Percentiles rank a stretch among this genome's conserved stretches.
phyloP scores from a whole-genome alignment of 2,797 vertebrate genomes.

The Hirundo rustica region DNA sequence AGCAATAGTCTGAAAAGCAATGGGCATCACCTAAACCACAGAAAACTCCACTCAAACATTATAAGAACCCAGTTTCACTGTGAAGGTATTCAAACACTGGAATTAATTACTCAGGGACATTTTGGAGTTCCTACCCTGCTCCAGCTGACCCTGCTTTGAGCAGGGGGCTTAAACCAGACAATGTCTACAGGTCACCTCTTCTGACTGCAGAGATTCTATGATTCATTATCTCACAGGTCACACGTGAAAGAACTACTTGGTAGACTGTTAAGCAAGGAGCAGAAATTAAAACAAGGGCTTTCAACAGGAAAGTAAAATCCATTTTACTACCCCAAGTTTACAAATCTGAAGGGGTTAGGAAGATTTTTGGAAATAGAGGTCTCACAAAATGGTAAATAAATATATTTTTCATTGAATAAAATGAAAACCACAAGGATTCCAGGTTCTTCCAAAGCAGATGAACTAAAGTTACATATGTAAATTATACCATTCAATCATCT shows the following conservation, averaged over 20 bases:
- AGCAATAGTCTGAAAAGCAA: not conserved
- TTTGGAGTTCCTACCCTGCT: not conserved
- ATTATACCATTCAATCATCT: not conserved
- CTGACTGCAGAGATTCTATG: not conserved
- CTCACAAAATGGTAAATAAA: not conserved
- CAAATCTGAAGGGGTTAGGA: not conserved
- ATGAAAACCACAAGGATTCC: not conserved
- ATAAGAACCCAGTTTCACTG: not conserved
- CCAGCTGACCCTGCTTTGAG: not conserved
- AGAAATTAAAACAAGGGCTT: not conserved
- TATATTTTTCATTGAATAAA: not conserved
- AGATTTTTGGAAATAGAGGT: not conserved
- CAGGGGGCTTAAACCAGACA: rapidly evolving
- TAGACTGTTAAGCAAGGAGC: not conserved
- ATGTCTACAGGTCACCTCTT: not conserved
- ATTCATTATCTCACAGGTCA: not conserved
- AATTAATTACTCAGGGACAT: not conserved
- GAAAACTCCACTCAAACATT: not conserved
- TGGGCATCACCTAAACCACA: not conserved
- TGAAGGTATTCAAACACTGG: not conserved
- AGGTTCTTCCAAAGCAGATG: not conserved
- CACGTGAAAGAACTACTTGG: not conserved
- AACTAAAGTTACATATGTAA: slow-evolving; percentile 13
- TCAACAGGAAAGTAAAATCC: not conserved
- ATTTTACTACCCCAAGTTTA: not conserved